phyloP scores from a whole-genome alignment of 2,888 invertebrate species.

The Microctonus aethiopoides region DNA sequence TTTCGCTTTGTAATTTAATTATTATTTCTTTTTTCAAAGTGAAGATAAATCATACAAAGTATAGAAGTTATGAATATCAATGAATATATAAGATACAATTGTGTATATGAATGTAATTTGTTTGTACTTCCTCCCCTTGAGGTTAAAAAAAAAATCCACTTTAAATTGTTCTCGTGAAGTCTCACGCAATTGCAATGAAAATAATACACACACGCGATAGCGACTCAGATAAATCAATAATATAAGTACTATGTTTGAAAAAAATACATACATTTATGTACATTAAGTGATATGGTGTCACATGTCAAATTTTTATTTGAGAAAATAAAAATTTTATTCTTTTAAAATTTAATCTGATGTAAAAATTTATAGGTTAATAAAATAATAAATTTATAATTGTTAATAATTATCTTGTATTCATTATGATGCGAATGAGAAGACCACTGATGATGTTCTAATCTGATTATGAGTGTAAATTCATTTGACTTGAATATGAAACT shows the following conservation, averaged over 20 bases:
- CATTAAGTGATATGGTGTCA: too few species aligned
- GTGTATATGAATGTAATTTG: background rate
- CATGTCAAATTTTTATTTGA: too few species aligned
- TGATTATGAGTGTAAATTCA: conserved; percentile 48
- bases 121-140: background rate
- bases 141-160: background rate
- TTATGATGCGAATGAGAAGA: conserved; percentile 48
- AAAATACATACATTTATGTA: background rate
- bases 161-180: background rate
- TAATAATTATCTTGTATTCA: conserved; percentile 51
- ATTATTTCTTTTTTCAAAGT: background rate
- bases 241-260: too few species aligned
- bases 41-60: too few species aligned
- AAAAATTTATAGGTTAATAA: too few species aligned
- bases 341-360: too few species aligned
- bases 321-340: background rate
- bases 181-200: background rate
- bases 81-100: too few species aligned
- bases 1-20: background rate
- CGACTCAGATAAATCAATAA: background rate
- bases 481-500: conserved; percentile 41
- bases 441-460: conserved; percentile 43
- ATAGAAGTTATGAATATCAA: too few species aligned
- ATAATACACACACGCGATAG: background rate
- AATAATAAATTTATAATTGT: too few species aligned